Evolutionary conservation across 2,113 vertebrate genomes (phyloP).

Genomic region (Coptodon bakossiorum): DNA sequence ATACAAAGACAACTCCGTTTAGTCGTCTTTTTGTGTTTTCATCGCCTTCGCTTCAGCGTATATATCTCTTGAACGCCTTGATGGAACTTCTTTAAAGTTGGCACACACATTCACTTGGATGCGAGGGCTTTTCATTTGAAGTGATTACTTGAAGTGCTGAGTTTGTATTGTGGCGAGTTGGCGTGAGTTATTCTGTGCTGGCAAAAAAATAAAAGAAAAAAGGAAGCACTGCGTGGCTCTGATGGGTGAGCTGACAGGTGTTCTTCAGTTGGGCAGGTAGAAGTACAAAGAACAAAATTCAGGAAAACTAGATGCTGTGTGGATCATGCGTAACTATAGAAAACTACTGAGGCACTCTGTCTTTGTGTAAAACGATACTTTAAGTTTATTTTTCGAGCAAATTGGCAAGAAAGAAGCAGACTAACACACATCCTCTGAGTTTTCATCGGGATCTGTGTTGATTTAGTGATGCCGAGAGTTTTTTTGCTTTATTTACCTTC

Average conservation of each 20-base stretch:
- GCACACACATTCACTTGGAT: neutral
- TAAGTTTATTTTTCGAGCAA: neutral
- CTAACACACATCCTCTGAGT: neutral
- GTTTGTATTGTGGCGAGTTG: neutral
- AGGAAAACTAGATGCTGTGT: neutral
- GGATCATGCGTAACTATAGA: neutral
- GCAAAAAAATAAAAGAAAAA: neutral
- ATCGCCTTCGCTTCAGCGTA: neutral
- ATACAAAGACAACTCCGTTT: neutral
- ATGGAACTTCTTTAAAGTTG: neutral
- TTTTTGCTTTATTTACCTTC: neutral
- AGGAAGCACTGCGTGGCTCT: neutral
- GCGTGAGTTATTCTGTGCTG: neutral
- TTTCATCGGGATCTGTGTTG: neutral
- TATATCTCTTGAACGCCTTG: neutral
- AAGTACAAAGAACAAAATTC: neutral
- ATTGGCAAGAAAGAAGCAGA: neutral
- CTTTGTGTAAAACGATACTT: neutral
- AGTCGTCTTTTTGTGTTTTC: neutral
- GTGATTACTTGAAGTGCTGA: neutral
- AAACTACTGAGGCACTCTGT: neutral
- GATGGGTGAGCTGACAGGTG: neutral
- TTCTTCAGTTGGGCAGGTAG: neutral
- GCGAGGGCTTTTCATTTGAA: neutral
- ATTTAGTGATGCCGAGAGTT: neutral